Percentiles rank a stretch among this genome's conserved stretches.
Conservation (phyloP, 2,797 vertebrate species). For the Lagocephalus sceleratus region DNA sequence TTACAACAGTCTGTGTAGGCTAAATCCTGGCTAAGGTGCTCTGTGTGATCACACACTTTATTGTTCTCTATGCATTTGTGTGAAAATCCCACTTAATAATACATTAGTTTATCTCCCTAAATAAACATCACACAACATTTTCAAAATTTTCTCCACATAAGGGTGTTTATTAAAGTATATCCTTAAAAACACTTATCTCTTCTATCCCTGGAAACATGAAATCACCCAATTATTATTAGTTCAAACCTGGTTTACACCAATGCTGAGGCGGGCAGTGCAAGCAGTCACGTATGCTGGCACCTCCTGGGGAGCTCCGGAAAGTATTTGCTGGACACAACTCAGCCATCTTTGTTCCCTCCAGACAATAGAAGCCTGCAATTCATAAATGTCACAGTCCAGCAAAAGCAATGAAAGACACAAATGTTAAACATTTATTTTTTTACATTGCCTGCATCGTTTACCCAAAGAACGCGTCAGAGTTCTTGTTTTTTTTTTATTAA, state of each 20-base stretch:
- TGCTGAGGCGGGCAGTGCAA: constrained; percentile 77
- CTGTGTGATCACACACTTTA: too few relatives aligned
- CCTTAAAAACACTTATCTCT: too few relatives aligned
- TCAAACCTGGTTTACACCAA: constrained; percentile 88
- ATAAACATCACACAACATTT: too few relatives aligned
- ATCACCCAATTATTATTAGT: constrained; percentile 10
- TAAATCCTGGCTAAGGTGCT: too few relatives aligned
- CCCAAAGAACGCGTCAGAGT: too few relatives aligned
- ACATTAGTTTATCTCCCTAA: too few relatives aligned
- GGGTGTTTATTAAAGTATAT: too few relatives aligned
- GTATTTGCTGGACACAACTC: constrained; percentile 82
- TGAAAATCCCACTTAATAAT: too few relatives aligned
- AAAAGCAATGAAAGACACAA: background rate
- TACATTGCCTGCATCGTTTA: too few relatives aligned
- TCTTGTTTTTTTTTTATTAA: background rate
- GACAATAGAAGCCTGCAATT: constrained; percentile 85
- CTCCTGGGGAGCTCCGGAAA: constrained; percentile 72
- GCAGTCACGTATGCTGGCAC: constrained; percentile 78
- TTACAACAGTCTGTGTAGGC: too few relatives aligned
- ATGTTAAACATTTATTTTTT: background rate
- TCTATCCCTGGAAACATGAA: constrained; percentile 3
- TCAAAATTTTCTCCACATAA: too few relatives aligned
- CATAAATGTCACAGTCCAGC: background rate
- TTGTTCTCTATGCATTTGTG: too few relatives aligned
- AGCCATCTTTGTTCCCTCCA: constrained; percentile 77